A percentile compares a stretch with the other conserved stretches of the same genome.
These are phyloP conservation scores for Camelus dromedarius DNA, from an alignment of 2,113 vertebrate species.

Conservation along the genomic window DNA sequence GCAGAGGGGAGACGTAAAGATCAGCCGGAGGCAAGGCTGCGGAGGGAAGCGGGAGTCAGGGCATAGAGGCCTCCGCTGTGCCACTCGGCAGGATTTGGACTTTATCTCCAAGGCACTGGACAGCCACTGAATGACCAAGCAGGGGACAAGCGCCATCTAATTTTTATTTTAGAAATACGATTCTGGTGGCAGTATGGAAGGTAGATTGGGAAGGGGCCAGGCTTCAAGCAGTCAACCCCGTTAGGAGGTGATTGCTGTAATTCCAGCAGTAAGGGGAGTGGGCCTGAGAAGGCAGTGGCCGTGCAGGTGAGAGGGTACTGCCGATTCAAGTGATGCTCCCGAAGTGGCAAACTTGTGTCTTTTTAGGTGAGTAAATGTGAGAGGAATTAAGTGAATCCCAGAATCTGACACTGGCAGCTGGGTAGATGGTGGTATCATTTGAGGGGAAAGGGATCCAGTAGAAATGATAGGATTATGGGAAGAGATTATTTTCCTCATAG, in stretches of 20 bases:
- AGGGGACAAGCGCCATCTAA: not conserved
- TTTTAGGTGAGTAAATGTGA: not conserved
- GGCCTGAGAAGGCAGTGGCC: not conserved
- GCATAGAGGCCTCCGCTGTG: no score
- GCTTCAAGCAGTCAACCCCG: not conserved
- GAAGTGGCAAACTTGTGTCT: not conserved
- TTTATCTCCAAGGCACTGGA: not conserved
- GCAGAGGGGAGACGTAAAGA: not conserved
- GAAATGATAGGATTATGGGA: not conserved
- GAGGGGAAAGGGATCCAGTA: not conserved
- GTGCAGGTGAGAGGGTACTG: not conserved
- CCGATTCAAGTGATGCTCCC: not conserved
- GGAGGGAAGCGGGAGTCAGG: not conserved
- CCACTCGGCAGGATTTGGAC: not conserved
- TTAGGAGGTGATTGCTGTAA: not conserved
- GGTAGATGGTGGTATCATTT: not conserved
- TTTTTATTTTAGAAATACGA: conserved; percentile 5
- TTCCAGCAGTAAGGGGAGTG: not conserved
- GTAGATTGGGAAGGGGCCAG: not conserved
- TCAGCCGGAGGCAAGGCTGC: not conserved
- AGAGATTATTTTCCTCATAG: not conserved
- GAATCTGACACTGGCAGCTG: not conserved
- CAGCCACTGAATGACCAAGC: not conserved
- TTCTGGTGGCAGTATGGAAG: not conserved
- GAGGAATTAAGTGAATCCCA: not conserved